Percentiles rank a stretch among this genome's conserved stretches.
Evolutionary conservation across 2,888 invertebrate genomes (phyloP).

Genomic region (Pantelozetes paolii): DNA sequence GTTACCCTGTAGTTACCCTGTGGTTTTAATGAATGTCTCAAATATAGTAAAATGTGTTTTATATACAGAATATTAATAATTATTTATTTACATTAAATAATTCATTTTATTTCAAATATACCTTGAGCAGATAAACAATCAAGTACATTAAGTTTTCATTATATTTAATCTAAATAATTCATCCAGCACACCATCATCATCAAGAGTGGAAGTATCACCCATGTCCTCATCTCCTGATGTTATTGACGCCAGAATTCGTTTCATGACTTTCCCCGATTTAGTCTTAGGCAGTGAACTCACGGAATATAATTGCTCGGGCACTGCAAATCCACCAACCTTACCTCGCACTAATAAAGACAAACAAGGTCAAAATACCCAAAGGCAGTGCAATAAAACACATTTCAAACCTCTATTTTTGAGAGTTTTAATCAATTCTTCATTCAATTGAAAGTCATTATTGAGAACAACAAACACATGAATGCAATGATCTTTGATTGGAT

Average conservation of each 20-base stretch:
- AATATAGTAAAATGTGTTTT: no score
- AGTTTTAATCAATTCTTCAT: slow-evolving; percentile 65
- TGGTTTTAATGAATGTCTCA: no score
- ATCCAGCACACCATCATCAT: slow-evolving; percentile 83
- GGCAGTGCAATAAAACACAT: not conserved
- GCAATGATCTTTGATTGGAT: slow-evolving; percentile 92
- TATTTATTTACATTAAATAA: no score
- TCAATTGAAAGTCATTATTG: slow-evolving; percentile 64
- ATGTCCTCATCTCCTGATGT: slow-evolving; percentile 81
- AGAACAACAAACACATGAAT: slow-evolving; percentile 94
- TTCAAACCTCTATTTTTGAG: slow-evolving; percentile 62
- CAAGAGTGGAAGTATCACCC: slow-evolving; percentile 89
- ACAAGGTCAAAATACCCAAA: not conserved
- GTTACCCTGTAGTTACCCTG: no score
- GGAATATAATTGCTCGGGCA: slow-evolving; percentile 82
- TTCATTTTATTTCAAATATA: no score
- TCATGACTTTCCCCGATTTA: slow-evolving; percentile 96
- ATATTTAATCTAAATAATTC: no score
- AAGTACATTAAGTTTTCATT: no score
- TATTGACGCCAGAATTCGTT: slow-evolving; percentile 86
- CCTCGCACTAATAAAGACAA: slow-evolving; percentile 62
- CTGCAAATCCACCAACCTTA: slow-evolving; percentile 91
- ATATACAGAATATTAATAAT: no score
- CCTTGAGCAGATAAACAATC: no score
- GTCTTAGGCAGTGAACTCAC: slow-evolving; percentile 86